phyloP scores from a whole-genome alignment of 2,888 invertebrate genomes.

The Sesia apiformis region DNA sequence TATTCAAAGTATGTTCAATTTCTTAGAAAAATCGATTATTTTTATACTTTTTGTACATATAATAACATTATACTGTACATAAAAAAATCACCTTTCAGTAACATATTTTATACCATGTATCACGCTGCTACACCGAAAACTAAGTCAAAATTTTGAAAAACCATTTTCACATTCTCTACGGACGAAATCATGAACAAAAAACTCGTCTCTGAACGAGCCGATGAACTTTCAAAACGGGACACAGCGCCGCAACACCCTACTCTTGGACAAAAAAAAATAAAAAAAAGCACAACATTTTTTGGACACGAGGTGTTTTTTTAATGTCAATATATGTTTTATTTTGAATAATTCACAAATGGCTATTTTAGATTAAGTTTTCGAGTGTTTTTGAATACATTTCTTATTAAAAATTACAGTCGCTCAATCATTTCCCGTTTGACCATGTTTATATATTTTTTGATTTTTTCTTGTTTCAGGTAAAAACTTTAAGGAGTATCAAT shows the following conservation, averaged over 20 bases:
- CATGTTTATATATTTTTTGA: background rate
- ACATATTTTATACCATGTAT: too few relatives aligned
- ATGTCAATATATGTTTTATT: too few relatives aligned
- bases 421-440: background rate
- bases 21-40: too few relatives aligned
- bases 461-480: background rate
- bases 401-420: background rate
- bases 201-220: background rate
- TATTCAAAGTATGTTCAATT: too few relatives aligned
- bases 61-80: too few relatives aligned
- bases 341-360: too few relatives aligned
- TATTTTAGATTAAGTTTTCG: too few relatives aligned
- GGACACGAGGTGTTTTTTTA: background rate
- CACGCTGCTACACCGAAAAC: too few relatives aligned
- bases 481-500: background rate
- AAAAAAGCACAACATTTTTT: background rate
- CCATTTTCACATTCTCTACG: background rate
- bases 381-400: too few relatives aligned
- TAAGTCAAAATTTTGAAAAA: background rate
- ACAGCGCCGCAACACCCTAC: background rate
- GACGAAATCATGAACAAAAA: background rate
- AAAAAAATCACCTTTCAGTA: too few relatives aligned
- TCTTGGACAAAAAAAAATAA: background rate
- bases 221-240: background rate
- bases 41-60: too few relatives aligned